Base-by-base conservation (phyloP, 2,113 vertebrate species). In the Caranx ignobilis region DNA sequence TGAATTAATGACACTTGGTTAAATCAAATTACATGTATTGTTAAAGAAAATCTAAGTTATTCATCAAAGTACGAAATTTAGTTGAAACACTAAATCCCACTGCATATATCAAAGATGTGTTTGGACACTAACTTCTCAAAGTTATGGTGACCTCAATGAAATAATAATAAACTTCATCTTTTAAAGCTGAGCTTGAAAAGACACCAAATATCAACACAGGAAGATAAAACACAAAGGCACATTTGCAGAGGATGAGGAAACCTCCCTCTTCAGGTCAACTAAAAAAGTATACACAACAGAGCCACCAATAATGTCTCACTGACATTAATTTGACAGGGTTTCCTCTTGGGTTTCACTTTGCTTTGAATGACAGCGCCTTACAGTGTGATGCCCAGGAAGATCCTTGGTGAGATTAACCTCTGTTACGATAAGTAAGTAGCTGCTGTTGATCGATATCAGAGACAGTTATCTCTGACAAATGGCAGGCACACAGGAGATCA, bases 401-500 rank as follows among this genome's bases (percentile, higher is more conserved):
- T 77, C 15, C 31, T 32, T 75, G 35, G 35, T 61, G 21, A 80
- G 75, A 77, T 77, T 71, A 60, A 71, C 54, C 55, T 66, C 61
- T 64, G 74, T 75, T 77, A 56, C 37, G 61, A 71, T 81, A 68
- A 77, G 72, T 55, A 62, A 67, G 65, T 70, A 52, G 66, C 54
- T 66, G 48, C 69, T 81, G 26, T 37, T 79, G 67, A 87, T 75
- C 60, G 35, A 64, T 65, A 83, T 76, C 55, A 63, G 56, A 65
- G 61, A 75, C n/a, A 35, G 56, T 54, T 71, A 50, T 78, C 69
- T 52, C 52, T 19, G 39, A 41, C 39, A 48, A 79, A 79, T 19
- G 55, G 6, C 6, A 3, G 39, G 34, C 48, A 67, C 31, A 31
- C 52, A 41, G 31, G 34, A 70, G 78, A 66, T 72, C 7, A 15